Percentiles rank a stretch among this genome's conserved stretches.
Evolutionary conservation across 1,140 invertebrate genomes (phyloP).

Genomic region (Platorchestia sp.): DNA sequence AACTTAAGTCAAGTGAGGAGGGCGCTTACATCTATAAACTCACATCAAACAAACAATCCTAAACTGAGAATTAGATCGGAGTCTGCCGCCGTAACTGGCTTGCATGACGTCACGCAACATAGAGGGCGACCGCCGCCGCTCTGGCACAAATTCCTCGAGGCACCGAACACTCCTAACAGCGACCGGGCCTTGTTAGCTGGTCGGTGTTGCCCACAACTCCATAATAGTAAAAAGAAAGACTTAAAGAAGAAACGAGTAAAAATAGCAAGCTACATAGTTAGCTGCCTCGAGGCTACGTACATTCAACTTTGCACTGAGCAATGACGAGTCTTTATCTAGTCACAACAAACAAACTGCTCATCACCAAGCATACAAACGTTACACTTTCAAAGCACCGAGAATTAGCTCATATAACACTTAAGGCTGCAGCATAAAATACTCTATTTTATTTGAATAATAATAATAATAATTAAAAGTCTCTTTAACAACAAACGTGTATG

Average conservation of each 20-base stretch:
- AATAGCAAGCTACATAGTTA: background rate
- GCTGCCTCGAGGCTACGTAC: background rate
- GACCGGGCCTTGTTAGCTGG: background rate
- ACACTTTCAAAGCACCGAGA: slow-evolving; percentile 21
- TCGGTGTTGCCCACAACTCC: background rate
- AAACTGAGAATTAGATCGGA: background rate
- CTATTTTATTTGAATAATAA: slow-evolving; percentile 29
- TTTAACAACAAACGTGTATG: slow-evolving; percentile 52
- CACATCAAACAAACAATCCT: background rate
- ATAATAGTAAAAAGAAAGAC: background rate
- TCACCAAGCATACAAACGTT: background rate
- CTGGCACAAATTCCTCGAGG: too few species aligned
- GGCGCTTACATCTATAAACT: background rate
- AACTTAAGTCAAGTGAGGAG: background rate
- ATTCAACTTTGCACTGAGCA: slow-evolving; percentile 29
- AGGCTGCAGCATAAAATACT: slow-evolving; percentile 4
- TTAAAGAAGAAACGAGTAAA: slow-evolving; percentile 14
- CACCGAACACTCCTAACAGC: background rate
- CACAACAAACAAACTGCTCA: background rate
- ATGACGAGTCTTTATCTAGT: background rate
- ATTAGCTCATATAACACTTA: slow-evolving; percentile 14
- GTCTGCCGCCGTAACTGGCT: background rate
- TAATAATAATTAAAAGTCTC: slow-evolving; percentile 42
- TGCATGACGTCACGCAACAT: background rate
- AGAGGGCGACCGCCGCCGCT: too few species aligned